A percentile compares a stretch with the other conserved stretches of the same genome.
phyloP scores from a whole-genome alignment of 2,113 vertebrate species.

The Scalopus aquaticus region DNA sequence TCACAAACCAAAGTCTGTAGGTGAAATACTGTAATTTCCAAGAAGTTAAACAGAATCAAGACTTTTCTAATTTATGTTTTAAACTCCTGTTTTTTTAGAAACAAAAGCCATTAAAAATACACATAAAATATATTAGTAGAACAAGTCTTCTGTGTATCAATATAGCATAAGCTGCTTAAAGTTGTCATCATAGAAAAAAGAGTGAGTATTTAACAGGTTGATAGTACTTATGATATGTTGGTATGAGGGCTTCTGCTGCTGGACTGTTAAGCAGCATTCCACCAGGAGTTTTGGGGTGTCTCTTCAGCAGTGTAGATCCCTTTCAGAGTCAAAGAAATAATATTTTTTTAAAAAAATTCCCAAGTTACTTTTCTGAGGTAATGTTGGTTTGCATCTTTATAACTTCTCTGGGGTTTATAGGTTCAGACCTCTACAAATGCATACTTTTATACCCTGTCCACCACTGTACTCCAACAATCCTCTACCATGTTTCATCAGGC shows the following conservation, averaged over 20 bases:
- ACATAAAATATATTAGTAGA: constrained; percentile 17
- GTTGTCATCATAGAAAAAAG: constrained; percentile 93
- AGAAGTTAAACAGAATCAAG: constrained; percentile 76
- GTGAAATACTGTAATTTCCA: constrained; percentile 67
- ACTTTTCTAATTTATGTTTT: constrained; percentile 78
- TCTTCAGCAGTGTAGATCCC: constrained; percentile 87
- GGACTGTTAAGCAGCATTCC: constrained; percentile 90
- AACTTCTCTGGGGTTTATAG: too few species aligned
- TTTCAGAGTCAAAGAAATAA: constrained; percentile 90
- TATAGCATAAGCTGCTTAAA: constrained; percentile 93
- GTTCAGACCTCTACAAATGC: too few species aligned
- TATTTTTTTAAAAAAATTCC: constrained; percentile 49
- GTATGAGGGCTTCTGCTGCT: constrained; percentile 91
- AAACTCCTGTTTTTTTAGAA: constrained; percentile 74
- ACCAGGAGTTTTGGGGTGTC: constrained; percentile 90
- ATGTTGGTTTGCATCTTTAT: too few species aligned
- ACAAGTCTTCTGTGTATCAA: constrained; percentile 82
- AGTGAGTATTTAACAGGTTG: constrained; percentile 92
- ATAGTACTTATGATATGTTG: constrained; percentile 93
- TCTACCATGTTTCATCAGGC: too few species aligned
- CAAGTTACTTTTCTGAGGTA: too few species aligned
- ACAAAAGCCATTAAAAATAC: constrained; percentile 67
- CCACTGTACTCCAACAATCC: too few species aligned
- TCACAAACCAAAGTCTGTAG: constrained; percentile 69
- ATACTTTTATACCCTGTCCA: too few species aligned